These are phyloP conservation scores for Anguilla rostrata DNA, from an alignment of 2,113 vertebrate species.

Conservation along the genomic window DNA sequence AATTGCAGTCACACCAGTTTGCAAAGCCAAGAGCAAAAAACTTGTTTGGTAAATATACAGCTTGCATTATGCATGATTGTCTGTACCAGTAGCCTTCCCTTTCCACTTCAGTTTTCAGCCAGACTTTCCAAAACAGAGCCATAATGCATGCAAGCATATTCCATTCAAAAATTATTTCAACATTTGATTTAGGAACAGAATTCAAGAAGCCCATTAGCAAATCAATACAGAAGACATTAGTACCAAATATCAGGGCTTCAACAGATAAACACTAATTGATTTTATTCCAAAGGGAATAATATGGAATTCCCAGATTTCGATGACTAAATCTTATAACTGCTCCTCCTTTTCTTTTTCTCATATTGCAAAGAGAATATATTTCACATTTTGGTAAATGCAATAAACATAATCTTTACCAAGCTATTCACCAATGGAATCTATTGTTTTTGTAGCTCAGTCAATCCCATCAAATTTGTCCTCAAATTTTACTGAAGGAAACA, in stretches of 20 bases:
- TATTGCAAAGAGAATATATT: not conserved
- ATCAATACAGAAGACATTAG: slow-evolving; percentile 3
- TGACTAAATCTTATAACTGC: not conserved
- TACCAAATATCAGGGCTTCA: not conserved
- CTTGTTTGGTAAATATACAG: no score
- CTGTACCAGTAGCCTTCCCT: no score
- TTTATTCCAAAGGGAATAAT: not conserved
- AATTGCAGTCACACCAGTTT: not conserved
- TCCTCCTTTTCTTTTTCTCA: not conserved
- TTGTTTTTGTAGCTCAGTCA: not conserved
- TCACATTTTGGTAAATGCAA: not conserved
- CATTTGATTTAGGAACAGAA: not conserved
- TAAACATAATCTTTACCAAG: not conserved
- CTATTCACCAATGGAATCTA: not conserved
- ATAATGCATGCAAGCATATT: not conserved
- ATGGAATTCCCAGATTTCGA: not conserved
- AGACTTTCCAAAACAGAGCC: no score
- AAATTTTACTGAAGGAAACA: not conserved
- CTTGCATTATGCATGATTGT: no score
- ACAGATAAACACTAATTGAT: not conserved
- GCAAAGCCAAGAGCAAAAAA: not conserved
- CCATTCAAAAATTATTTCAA: not conserved
- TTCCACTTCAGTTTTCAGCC: no score
- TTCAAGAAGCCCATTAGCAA: not conserved
- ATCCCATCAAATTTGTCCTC: not conserved